Percentiles rank a stretch among this genome's conserved stretches.
phyloP scores from a whole-genome alignment of 2,888 invertebrate species.

The Yponomeuta plumbellus region DNA sequence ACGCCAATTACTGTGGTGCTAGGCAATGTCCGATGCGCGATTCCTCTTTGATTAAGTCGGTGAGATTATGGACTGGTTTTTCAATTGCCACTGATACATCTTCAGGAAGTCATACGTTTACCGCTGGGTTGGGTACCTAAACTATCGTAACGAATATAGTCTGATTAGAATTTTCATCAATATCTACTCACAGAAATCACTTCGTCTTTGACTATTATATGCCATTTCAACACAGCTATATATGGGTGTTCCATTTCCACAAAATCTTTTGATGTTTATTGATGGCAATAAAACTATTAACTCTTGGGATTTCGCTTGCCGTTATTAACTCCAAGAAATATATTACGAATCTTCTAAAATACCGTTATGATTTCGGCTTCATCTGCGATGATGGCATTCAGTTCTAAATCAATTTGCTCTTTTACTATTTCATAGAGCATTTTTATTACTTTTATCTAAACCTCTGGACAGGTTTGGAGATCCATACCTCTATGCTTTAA shows the following conservation, averaged over 20 bases:
- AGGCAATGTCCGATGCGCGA: neutral
- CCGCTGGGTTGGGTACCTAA: neutral
- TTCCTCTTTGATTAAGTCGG: neutral
- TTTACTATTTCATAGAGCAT: neutral
- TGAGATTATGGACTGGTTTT: neutral
- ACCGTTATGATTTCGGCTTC: slow-evolving; percentile 7
- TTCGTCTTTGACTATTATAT: neutral
- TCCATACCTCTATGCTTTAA: neutral
- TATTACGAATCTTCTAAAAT: slow-evolving; percentile 1
- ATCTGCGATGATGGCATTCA: neutral
- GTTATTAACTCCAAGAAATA: slow-evolving; percentile 2
- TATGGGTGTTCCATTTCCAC: slow-evolving; percentile 16
- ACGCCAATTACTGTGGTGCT: neutral
- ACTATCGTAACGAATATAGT: neutral
- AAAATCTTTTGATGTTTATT: slow-evolving; percentile 26
- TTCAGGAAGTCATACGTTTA: neutral
- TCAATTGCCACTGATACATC: neutral
- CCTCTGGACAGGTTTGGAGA: neutral
- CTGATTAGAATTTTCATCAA: neutral
- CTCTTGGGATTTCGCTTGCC: slow-evolving; percentile 1
- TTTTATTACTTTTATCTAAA: neutral
- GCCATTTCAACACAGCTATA: neutral
- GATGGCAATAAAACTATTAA: slow-evolving; percentile 29
- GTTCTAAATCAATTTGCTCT: neutral
- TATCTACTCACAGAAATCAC: neutral